Evolutionary conservation across 2,113 vertebrate genomes (phyloP), one percentile per base, ranked within the genome.

Genomic region (Oncorhynchus tshawytscha): DNA sequence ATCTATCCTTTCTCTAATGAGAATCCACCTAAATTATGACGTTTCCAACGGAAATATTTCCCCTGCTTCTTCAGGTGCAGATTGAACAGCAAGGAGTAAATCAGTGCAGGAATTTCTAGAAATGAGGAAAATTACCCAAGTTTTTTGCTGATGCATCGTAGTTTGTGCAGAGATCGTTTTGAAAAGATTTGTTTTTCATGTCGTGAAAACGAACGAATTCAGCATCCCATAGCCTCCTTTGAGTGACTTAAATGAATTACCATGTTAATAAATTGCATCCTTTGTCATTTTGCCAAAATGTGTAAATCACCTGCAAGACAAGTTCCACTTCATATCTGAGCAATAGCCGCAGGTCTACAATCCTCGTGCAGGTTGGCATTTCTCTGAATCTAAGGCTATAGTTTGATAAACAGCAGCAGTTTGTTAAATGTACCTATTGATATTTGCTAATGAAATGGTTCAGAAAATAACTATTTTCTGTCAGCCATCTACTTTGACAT

Each of bases 1-100:
- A 91, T 86, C 82, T 74, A 85, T 85, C 86, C 78, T 48, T 76
- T 81, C 75, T 82, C 83, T 87, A 91, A 90, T 89, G 83, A 88
- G 87, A 87, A 88, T 82, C 83, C 84, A 81, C 83, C 81, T 82
- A 79, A 87, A 91, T 88, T 22, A 88, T 86, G 84, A 85, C 67
- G 20, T 85, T 88, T 88, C 81, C 49, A 80, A 70, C 70, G 68
- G 49, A 81, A 45, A 83, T 69, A 75, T 72, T 77, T 84, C 76
- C 69, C 76, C 34, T 15, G 5, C 45, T 77, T 75, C 57, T 74
- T 45, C 45, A 1, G 49, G 77, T 74, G 31, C 49, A 31, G 54
- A 69, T 27, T 48, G 76, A 78, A 84, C 81, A 78, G 79, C 62
- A 15, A 70, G 6, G 69, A 70, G 78, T 87, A 78, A 86, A 85